Percentiles rank a stretch among this genome's conserved stretches.
Conservation (phyloP, 2,888 invertebrate species). For the Trisateles emortualis region DNA sequence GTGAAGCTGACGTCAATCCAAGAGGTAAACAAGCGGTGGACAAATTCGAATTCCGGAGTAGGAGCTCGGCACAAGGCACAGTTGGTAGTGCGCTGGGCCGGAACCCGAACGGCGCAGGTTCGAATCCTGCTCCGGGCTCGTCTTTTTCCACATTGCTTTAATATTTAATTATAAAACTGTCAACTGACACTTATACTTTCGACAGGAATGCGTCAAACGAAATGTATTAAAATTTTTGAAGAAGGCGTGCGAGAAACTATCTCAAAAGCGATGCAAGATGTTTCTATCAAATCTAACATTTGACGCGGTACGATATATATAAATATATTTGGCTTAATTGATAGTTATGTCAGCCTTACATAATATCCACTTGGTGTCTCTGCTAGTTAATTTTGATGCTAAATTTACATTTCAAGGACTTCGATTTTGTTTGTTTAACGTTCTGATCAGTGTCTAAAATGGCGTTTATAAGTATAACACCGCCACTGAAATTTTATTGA, state of each 20-base stretch:
- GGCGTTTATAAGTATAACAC: too few relatives aligned
- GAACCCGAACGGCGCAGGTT: too few relatives aligned
- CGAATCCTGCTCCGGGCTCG: neutral
- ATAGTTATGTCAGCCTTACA: neutral
- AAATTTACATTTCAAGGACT: too few relatives aligned
- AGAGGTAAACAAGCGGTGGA: too few relatives aligned
- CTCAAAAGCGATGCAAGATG: slow-evolving; percentile 75
- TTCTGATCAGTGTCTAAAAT: too few relatives aligned
- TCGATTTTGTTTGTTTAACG: too few relatives aligned
- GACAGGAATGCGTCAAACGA: slow-evolving; percentile 68
- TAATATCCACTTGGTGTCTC: neutral
- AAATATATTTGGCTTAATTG: slow-evolving; percentile 22
- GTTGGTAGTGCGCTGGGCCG: too few relatives aligned
- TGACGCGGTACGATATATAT: slow-evolving; percentile 72
- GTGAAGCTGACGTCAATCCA: too few relatives aligned
- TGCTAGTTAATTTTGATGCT: neutral
- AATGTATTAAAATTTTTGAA: slow-evolving; percentile 68
- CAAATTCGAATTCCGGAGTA: too few relatives aligned
- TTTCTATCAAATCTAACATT: slow-evolving; percentile 64
- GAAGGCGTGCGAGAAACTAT: slow-evolving; percentile 64
- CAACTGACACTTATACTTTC: slow-evolving; percentile 51
- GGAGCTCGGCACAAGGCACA: too few relatives aligned
- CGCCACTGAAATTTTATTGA: too few relatives aligned
- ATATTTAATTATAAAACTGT: slow-evolving; percentile 7
- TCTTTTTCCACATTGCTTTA: neutral